A percentile compares a stretch with the other conserved stretches of the same genome.
phyloP scores from a whole-genome alignment of 2,888 invertebrate species.

The Troglohyphantes excavatus region DNA sequence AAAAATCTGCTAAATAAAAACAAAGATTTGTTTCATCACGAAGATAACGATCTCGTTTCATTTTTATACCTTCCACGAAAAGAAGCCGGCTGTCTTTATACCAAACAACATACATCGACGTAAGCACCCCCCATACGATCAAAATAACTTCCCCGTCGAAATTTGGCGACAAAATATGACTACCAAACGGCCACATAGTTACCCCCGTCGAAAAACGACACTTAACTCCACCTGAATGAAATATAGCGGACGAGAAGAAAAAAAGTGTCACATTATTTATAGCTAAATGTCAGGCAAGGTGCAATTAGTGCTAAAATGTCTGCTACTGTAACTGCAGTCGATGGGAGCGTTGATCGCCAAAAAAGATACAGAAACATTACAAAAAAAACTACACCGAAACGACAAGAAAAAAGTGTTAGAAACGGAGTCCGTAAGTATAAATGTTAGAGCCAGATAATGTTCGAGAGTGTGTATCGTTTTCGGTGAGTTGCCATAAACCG shows the following conservation, averaged over 20 bases:
- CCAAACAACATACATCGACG: too few relatives aligned
- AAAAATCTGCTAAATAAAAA: too few relatives aligned
- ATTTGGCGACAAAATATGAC: conserved; percentile 45
- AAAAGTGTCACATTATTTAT: conserved; percentile 57
- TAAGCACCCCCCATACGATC: not conserved
- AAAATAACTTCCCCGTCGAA: conserved; percentile 50
- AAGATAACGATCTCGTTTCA: too few relatives aligned
- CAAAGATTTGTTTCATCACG: too few relatives aligned
- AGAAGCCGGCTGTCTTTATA: too few relatives aligned
- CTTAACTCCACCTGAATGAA: conserved; percentile 20
- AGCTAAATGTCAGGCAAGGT: conserved; percentile 44
- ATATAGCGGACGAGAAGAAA: conserved; percentile 15
- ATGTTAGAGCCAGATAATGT: conserved; percentile 46
- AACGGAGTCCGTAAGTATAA: conserved; percentile 27
- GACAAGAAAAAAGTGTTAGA: conserved; percentile 53
- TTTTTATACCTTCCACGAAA: too few relatives aligned
- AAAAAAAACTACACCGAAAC: conserved; percentile 1
- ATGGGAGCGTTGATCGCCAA: conserved; percentile 31
- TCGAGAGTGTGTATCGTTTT: conserved; percentile 29
- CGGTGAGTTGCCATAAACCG: conserved; percentile 33
- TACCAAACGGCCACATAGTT: conserved; percentile 20
- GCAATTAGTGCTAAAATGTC: conserved; percentile 67
- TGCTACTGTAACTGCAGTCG: conserved; percentile 55
- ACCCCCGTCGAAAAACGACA: conserved; percentile 38
- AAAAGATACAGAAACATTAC: conserved; percentile 38